Base-by-base conservation (phyloP, 2,888 invertebrate genomes). In the Acrobasis consociella region DNA sequence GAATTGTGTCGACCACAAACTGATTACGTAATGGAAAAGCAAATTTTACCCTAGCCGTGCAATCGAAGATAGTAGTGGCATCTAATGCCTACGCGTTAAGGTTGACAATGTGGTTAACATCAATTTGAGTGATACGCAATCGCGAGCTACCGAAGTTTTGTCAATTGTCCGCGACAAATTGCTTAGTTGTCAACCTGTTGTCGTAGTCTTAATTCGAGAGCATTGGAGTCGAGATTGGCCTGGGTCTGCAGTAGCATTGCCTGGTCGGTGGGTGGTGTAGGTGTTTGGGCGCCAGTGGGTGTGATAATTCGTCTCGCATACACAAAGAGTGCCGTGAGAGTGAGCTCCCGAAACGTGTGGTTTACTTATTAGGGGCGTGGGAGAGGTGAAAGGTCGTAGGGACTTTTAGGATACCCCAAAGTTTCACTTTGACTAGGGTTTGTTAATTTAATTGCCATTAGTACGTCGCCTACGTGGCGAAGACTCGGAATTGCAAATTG, bases 291-390 rank as follows among this genome's bases (percentile, higher is more conserved):
- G 89, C 85, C 80, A 73, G 88, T 91, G 87, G 91, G 90, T 83
- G 91, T 89, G 91, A 89, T 92, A 92, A 92, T 91, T 88, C 87
- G 81, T 82, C 82, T 80, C 74, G 86, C 83, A 91, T 81, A 91
- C 87, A 89, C 78, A 82, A 82, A 86, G 84, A 80, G 85, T 87
- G 84, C 87, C 90, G 91, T 91, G 90, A 86, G 90, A 86, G 81
- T 81, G 83, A 82, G 83, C 81, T 79, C 86, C 89, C 90, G 86
- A 87, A 89, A 87, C 75, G 77, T 68, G 72, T 74, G 76, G 87
- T 89, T 87, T 88, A 80, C 85, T 82, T 83, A 85, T 85, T 85
- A 85, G 80, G 74, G 73, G 83, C 89, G 89, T 90, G 91, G 89
- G 90, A 90, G 82, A 89, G 89, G 88, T 88, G 83, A 91, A 85